Evolutionary conservation across 2,113 vertebrate genomes (phyloP), one percentile per base, ranked within the genome.

Genomic region (Gymnogyps californianus): DNA sequence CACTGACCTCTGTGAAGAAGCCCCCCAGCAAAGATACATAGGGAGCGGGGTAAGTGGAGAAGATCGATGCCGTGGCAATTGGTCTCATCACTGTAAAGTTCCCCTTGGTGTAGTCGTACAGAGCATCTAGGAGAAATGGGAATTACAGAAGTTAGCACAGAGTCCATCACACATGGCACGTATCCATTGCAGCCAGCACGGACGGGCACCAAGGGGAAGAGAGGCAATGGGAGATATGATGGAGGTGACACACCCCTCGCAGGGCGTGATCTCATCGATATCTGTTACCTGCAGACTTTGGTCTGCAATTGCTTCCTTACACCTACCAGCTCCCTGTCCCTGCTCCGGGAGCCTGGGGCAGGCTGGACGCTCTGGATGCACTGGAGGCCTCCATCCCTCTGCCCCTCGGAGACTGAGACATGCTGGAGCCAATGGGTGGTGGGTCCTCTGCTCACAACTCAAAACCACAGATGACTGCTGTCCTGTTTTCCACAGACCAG

Each of bases 1-100:
- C 54, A 89, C 94, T 97, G 61, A 99, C 99, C 99, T 99, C 99
- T 85, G 99, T 97, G 47, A 99, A 58, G 93, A 99, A 99, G 79
- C 98, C 99, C 29, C 94, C 95, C 25, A 91, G 84, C 46, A 99
- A 9, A 5, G 99, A 98, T 64, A 99, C 96, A 58, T 98, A 98
- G 0, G 98, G 92, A n/a, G 99, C 98, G 4, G 99, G 99, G 69
- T 99, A 99, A 28, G 99, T 99, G 83, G 99, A 97, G 88, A 99
- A 99, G 88, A 99, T 99, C 5, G 97, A 97, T 0, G 99, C 99
- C 0, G 99, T 99, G 71, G 99, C 98, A 7, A 36, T 96, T 13
- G 97, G 97, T 18, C 99, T 99, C 0, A 86, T 97, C n/a, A 98
- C 99, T 2, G 98, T 99, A 59, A 99, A 97, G 47, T 96, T 98